Base-by-base conservation (phyloP, 2,113 vertebrate genomes). In the Thamnaconus septentrionalis region DNA sequence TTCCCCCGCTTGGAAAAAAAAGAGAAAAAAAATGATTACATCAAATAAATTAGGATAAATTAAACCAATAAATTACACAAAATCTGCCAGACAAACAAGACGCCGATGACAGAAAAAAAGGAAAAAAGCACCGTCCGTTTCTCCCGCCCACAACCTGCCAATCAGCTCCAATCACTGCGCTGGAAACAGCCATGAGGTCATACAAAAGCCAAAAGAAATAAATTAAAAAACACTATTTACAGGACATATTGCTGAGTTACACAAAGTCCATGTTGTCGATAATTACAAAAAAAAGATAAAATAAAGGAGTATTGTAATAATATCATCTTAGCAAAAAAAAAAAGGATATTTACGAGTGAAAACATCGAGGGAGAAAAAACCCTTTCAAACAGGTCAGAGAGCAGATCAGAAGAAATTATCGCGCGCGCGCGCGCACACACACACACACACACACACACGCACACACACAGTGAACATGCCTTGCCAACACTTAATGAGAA, bases 1-100 rank as follows among this genome's bases (percentile, higher is more conserved):
- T 94, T 94, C 71, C 77, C 77, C 74, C 79, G 82, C 83, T 82
- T 83, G 74, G 76, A 78, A 79, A 75, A 64, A 6, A 78, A 77
- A 64, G 6, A 93, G 93, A 95, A 94, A 91, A 95, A 94, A 31
- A 31, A 31, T 31, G 18, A 31, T 31, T 31, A 31, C 93, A 94
- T 94, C 92, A 95, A 98, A 98, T 98, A 97, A 97, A 97, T 98
- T 97, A 96, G 93, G 95, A 97, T 97, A 98, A 98, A 98, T 97
- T 97, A 97, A 96, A 97, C 93, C 94, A 97, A 98, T 98, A 98
- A 98, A 97, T 98, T 96, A 98, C 94, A 95, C 93, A 96, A 96
- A 94, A 94, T 96, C 91, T 93, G 96, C 92, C 94, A 94, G 91
- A 92, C 92, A 94, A 80, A 59, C 81, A 31, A 31, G 18, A 31